Base-by-base conservation (phyloP, 2,888 invertebrate species). In the Epinotia demarniana region DNA sequence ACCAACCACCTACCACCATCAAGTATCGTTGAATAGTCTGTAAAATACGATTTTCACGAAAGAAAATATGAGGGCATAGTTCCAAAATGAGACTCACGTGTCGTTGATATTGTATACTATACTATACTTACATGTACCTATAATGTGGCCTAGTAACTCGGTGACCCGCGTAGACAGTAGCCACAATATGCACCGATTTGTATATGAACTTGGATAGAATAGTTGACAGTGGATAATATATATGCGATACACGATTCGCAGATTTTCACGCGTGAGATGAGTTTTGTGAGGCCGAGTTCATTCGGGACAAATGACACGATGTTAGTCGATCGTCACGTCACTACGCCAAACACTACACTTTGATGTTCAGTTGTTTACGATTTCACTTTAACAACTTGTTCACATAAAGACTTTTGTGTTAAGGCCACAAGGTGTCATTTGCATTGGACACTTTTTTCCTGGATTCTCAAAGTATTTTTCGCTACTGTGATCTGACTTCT, bases 201-300 rank as follows among this genome's bases (percentile, higher is more conserved):
- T 43, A n/a, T 61, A 58, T 53, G 18, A 58, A 57, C 57, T 57
- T 27, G 23, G 23, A 69, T 18, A 13, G 23, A 53, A 72, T 43
- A 53, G 16, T 55, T 55, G 55, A 64, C 46, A 46, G 27, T 58
- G 67, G 57, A 61, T 67, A 61, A 49, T 53, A 61, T 73, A 39
- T 61, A 49, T 53, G 53, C 55, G 23, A 67, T 53, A 61, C 33
- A 53, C 46, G 62, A 73, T 49, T 69, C 39, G 39, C 67, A 39
- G 67, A 61, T 67, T 67, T 12, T 55, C 55, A 69, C 57, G 69
- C 69, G 62, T 57, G 33, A 63, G 8, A 57, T 9, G 62, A 57
- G 69, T 62, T 55, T 33, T 68, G 27, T 27, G 13, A 23, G 23
- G 68, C 19, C 68, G 19, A 19, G 57, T 58, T 69, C 58, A 69